Percentiles rank a stretch among this genome's conserved stretches.
Conservation (phyloP, 2,888 invertebrate species). For the Mellilla xanthometata region DNA sequence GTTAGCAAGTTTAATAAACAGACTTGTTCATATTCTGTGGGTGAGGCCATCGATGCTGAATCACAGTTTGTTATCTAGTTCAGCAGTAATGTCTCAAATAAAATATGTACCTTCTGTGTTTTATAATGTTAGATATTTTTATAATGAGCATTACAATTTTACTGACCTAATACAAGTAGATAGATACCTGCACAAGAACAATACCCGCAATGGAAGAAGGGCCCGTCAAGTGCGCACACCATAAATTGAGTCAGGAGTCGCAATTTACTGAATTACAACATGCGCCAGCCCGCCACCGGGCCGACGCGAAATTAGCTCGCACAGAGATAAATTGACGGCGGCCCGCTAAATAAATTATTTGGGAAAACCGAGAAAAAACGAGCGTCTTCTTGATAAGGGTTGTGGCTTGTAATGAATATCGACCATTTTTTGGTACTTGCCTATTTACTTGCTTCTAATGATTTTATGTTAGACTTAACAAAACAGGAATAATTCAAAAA, state of each 20-base stretch:
- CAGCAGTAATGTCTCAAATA: too few species aligned
- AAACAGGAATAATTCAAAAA: too few species aligned
- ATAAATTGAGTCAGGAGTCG: conserved; percentile 78
- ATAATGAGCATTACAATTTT: too few species aligned
- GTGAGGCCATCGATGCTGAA: too few species aligned
- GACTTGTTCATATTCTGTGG: too few species aligned
- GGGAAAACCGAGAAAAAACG: conserved; percentile 83
- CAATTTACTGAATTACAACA: conserved; percentile 83
- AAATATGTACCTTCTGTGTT: too few species aligned
- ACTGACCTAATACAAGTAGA: background rate
- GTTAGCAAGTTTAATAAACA: too few species aligned
- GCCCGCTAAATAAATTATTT: conserved; percentile 82
- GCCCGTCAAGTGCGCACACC: conserved; percentile 76
- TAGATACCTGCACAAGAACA: conserved; percentile 38
- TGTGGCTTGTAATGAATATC: conserved; percentile 39
- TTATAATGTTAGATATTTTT: too few species aligned
- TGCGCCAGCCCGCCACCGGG: conserved; percentile 80
- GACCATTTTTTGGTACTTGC: conserved; percentile 3
- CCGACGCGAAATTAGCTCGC: conserved; percentile 82
- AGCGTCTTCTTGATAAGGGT: conserved; percentile 82
- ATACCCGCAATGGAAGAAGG: conserved; percentile 72
- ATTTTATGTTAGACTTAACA: too few species aligned
- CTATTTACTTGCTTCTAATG: too few species aligned
- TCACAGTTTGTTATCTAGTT: too few species aligned
- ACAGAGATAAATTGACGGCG: conserved; percentile 81